phyloP scores from a whole-genome alignment of 2,888 invertebrate species.

The Eilema depressum region DNA sequence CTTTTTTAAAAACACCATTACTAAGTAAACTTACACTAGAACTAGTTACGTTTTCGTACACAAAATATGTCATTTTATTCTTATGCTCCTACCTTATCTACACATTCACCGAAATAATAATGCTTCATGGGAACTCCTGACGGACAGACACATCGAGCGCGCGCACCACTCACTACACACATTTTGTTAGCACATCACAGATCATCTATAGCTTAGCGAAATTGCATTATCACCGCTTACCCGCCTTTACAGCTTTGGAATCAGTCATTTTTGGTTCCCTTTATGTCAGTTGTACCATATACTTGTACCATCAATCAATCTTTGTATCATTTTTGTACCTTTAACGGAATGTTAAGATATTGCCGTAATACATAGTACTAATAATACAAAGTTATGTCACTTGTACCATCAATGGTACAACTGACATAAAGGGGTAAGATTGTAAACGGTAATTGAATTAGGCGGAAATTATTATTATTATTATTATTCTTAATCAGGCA shows the following conservation, averaged over 20 bases:
- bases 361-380: too few relatives aligned
- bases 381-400: not conserved
- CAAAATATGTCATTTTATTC: constrained; percentile 84
- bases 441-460: too few relatives aligned
- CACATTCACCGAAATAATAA: constrained; percentile 51
- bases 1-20: constrained; percentile 63
- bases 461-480: not conserved
- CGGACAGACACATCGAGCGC: constrained; percentile 54
- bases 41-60: constrained; percentile 69
- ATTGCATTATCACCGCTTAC: constrained; percentile 62
- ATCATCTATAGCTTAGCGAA: constrained; percentile 67
- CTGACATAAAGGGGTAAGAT: too few relatives aligned
- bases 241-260: not conserved
- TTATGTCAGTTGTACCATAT: too few relatives aligned
- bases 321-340: not conserved
- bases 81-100: constrained; percentile 61
- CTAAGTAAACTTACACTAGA: constrained; percentile 56
- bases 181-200: constrained; percentile 83
- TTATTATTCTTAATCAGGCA: too few relatives aligned
- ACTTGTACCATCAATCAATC: not conserved
- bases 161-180: constrained; percentile 55
- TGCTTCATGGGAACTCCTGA: constrained; percentile 44
- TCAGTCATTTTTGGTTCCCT: not conserved
- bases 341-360: not conserved
- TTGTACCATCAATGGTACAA: not conserved